Evolutionary conservation across 2,113 vertebrate species (phyloP), one percentile per base, ranked within the genome.

Genomic region (Marmota flaviventris): DNA sequence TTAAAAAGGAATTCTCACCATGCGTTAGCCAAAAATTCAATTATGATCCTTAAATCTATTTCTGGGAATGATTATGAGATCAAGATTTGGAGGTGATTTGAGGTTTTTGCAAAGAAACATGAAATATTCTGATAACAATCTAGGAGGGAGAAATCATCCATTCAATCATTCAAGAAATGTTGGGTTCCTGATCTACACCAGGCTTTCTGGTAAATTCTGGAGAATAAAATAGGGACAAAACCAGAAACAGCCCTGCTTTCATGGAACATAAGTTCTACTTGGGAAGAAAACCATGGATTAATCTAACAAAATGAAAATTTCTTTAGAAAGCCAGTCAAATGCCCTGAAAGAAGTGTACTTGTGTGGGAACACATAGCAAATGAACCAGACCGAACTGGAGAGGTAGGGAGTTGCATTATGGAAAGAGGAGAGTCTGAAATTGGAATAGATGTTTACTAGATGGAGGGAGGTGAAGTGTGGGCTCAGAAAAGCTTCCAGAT

Each of bases 11-110:
- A 85, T 34, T 67, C 4, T 77, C 76, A 42, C 14, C 88, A 58
- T 61, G n/a, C n/a, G 77, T 97, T 85, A 96, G 83, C 13, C 39
- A 81, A 75, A 94, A 94, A 70, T 79, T 86, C 25, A 84, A 69
- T 94, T 81, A 69, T 16, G 79, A 94, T 67, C 27, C 53, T 83
- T 69, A 91, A 85, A 51, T 72, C 8, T 78, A 45, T 91, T 96
- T 92, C 34, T 85, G 70, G 16, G 32, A 67, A 39, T 95, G 5
- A 22, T 34, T 72, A 85, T 85, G 48, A 70, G 24, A 81, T 56
- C 12, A 88, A 85, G 48, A 8, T 73, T 87, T 93, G 42, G 83
- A 90, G 20, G 25, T 20, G 37, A 91, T 85, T 45, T 91, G 56
- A 79, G 51, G 4, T 61, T 77, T 95, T 95, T 72, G 9, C 75